Conservation (phyloP, 2,797 vertebrate genomes). For the Urophycis tenuis region DNA sequence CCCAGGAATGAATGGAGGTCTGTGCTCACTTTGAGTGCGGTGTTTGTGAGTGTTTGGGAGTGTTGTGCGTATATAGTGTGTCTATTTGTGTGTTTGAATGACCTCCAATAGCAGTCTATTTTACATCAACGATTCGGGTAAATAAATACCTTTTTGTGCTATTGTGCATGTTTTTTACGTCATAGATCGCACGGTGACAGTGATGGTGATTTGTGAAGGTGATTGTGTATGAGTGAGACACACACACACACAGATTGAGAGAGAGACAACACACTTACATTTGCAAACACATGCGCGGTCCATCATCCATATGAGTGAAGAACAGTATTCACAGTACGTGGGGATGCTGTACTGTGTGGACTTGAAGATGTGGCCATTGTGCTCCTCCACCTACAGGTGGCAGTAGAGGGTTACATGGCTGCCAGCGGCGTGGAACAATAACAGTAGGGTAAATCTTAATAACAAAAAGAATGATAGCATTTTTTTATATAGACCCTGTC, state of each 20-base stretch:
- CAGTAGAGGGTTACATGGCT: conserved; percentile 17
- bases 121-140: background rate
- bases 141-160: conserved; percentile 6
- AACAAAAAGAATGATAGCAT: no score
- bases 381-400: conserved; percentile 85
- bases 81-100: background rate
- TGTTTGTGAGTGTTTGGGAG: background rate
- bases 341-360: conserved; percentile 98
- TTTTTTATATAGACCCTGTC: no score
- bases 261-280: conserved; percentile 70
- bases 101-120: conserved; percentile 10
- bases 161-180: no score
- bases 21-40: background rate
- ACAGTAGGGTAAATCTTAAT: background rate
- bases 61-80: background rate
- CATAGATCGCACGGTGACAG: background rate
- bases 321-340: conserved; percentile 97
- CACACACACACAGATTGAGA: no score
- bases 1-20: conserved; percentile 3
- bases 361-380: conserved; percentile 96
- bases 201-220: background rate
- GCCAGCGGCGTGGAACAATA: background rate
- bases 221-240: background rate
- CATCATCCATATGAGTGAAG: conserved; percentile 99
- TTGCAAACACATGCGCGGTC: conserved; percentile 97